Evolutionary conservation across 2,888 invertebrate species (phyloP).

Genomic region (Ellobium chinense): DNA sequence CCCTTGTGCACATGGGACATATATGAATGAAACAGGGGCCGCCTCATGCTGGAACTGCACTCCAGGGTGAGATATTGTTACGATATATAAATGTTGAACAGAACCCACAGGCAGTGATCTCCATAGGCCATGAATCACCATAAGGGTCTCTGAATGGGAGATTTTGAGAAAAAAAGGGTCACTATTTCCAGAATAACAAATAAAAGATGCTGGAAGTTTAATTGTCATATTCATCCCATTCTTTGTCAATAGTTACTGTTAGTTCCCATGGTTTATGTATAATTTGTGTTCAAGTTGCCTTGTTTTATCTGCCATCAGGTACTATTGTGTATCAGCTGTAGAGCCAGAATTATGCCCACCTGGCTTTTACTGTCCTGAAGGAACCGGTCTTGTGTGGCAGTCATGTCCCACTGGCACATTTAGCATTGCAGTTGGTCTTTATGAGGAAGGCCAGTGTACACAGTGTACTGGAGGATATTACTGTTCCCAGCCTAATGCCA

Average conservation of each 20-base stretch:
- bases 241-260: no score
- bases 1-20: conserved; percentile 66
- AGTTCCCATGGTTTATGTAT: no score
- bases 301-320: conserved; percentile 34
- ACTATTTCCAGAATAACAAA: no score
- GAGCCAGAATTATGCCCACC: conserved; percentile 68
- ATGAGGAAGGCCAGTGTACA: conserved; percentile 68
- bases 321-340: conserved; percentile 67
- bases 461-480: conserved; percentile 74
- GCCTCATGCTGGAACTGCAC: conserved; percentile 70
- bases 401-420: conserved; percentile 74
- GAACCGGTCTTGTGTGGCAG: conserved; percentile 72
- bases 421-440: conserved; percentile 64
- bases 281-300: no score
- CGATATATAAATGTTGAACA: no score
- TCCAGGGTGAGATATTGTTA: conserved; percentile 57
- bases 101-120: no score
- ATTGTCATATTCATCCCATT: no score
- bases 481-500: conserved; percentile 66
- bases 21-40: conserved; percentile 68
- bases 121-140: no score
- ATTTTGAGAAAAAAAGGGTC: no score
- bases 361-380: conserved; percentile 75
- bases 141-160: no score
- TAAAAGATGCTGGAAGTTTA: no score